Conservation (phyloP, 2,888 invertebrate species). For the Nephrotoma appendiculata region DNA sequence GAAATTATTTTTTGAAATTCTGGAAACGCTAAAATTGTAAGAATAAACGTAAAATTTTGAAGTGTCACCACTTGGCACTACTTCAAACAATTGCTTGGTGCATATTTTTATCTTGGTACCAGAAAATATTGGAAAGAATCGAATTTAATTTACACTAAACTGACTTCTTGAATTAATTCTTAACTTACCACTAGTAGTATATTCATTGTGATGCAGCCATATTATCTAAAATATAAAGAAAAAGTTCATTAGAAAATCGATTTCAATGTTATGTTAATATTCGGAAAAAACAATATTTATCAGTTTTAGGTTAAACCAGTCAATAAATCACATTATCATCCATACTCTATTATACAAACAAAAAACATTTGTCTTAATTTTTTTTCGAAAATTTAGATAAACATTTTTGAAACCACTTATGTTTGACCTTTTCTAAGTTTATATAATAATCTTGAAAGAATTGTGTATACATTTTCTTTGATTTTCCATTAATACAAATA, state of each 20-base stretch:
- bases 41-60: too few species aligned
- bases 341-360: neutral
- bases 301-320: neutral
- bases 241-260: neutral
- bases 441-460: neutral
- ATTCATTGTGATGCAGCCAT: too few species aligned
- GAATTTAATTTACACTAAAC: neutral
- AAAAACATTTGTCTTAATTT: neutral
- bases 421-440: neutral
- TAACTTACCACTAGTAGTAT: neutral
- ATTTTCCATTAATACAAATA: neutral
- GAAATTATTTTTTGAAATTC: too few species aligned
- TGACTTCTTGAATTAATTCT: neutral
- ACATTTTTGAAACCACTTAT: neutral
- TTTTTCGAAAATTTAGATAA: neutral
- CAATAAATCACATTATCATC: neutral
- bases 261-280: neutral
- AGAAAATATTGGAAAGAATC: too few species aligned
- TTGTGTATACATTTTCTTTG: neutral
- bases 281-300: neutral
- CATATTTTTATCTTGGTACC: too few species aligned
- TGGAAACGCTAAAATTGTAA: too few species aligned
- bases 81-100: too few species aligned
- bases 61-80: too few species aligned
- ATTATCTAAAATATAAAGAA: neutral